A percentile compares a stretch with the other conserved stretches of the same genome.
Evolutionary conservation across 2,888 invertebrate genomes (phyloP).

Genomic region (Tholera decimalis): DNA sequence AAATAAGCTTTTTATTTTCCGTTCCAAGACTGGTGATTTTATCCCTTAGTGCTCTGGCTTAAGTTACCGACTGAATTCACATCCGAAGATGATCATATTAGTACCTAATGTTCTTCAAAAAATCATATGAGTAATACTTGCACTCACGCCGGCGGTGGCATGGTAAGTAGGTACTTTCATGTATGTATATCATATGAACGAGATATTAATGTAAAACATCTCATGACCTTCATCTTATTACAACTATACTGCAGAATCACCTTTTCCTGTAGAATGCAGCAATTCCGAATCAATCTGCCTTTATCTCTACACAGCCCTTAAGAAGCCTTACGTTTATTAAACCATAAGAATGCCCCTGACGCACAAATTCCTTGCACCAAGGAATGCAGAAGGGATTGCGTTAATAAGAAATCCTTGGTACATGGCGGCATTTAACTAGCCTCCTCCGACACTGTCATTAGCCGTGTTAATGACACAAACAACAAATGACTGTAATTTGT

Average conservation of each 20-base stretch:
- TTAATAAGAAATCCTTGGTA: slow-evolving; percentile 67
- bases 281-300: slow-evolving; percentile 8
- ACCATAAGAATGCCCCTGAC: slow-evolving; percentile 69
- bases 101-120: not conserved
- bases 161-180: not conserved
- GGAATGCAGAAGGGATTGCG: slow-evolving; percentile 77
- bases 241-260: not conserved
- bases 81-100: not conserved
- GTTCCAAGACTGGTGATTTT: not conserved
- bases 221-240: not conserved
- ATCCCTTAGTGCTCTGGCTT: not conserved
- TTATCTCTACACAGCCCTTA: slow-evolving; percentile 20
- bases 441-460: slow-evolving; percentile 55
- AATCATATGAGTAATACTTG: not conserved
- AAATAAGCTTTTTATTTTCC: slow-evolving; percentile 6
- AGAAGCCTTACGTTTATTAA: slow-evolving; percentile 75
- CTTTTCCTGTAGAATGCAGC: not conserved
- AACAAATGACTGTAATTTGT: slow-evolving; percentile 45
- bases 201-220: not conserved
- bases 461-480: slow-evolving; percentile 49
- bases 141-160: too few relatives aligned
- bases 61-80: not conserved
- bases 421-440: slow-evolving; percentile 47
- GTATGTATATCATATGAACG: not conserved
- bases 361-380: slow-evolving; percentile 72